Conservation (phyloP, 2,888 invertebrate genomes). For the Mayetiola destructor region DNA sequence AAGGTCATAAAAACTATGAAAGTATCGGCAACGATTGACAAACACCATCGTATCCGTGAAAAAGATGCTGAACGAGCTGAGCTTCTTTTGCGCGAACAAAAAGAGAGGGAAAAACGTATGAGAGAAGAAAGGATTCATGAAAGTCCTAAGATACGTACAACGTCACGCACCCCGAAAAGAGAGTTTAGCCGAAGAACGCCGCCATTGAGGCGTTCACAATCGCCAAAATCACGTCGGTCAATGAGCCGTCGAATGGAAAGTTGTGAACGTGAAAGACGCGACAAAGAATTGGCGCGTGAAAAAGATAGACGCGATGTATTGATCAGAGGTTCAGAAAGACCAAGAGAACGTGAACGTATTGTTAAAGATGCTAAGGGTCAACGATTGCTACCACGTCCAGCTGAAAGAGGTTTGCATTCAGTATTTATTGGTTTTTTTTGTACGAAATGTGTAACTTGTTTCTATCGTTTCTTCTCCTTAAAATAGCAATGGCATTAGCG, state of each 20-base stretch:
- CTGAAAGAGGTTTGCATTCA: too few species aligned
- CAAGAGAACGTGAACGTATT: constrained; percentile 39
- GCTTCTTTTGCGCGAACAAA: constrained; percentile 33
- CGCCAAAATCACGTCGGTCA: constrained; percentile 20
- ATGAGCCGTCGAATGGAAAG: constrained; percentile 29
- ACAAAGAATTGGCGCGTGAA: constrained; percentile 37
- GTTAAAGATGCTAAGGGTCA: constrained; percentile 39
- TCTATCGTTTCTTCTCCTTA: too few species aligned
- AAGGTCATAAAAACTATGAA: not conserved
- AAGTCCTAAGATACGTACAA: constrained; percentile 29
- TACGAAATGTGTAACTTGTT: too few species aligned
- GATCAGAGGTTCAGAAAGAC: constrained; percentile 50
- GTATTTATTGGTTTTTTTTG: too few species aligned
- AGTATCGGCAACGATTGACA: not conserved
- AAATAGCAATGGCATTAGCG: constrained; percentile 44
- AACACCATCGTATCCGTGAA: constrained; percentile 13
- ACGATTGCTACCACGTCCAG: constrained; percentile 45
- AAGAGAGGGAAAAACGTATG: constrained; percentile 38
- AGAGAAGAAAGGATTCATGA: constrained; percentile 38
- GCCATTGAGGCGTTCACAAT: constrained; percentile 30
- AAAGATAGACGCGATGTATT: constrained; percentile 49
- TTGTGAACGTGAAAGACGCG: constrained; percentile 36
- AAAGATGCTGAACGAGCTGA: constrained; percentile 25
- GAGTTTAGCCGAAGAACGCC: constrained; percentile 31
- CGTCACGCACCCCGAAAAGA: constrained; percentile 34